Base-by-base conservation (phyloP, 2,113 vertebrate genomes). In the Ciconia stormi region DNA sequence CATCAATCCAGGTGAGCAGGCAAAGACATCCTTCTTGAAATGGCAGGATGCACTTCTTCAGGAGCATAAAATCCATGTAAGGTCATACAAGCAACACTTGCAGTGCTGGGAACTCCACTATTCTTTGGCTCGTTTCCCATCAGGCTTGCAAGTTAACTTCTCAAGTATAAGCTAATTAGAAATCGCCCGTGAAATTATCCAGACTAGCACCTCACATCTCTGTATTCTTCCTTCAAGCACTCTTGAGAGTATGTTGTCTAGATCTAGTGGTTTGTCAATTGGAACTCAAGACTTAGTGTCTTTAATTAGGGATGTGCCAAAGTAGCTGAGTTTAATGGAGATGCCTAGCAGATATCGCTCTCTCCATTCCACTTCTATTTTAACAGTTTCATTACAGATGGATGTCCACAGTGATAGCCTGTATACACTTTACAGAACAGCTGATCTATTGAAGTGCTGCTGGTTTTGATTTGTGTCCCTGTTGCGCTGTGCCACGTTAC, bases 301-400 rank as follows among this genome's bases (percentile, higher is more conserved):
- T 97, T 78, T 97, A 95, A 95, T 93, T 65, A 95, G 96, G 86
- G 96, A 87, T 96, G 93, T 96, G 95, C 97, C 87, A 27, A 80
- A 96, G 97, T 83, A 80, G 63, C 97, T 44, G 93, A 62, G n/a
- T 90, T 52, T 78, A 81, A 88, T 58, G 89, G 95, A 61, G 90
- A 29, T 56, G 93, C 83, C 27, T 88, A 84, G 93, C 87, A 96
- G 95, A 22, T 70, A 83, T 82, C 40, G 52, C 82, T 32, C 84
- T 74, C 71, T 50, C 30, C 50, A 9, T 29, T 67, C 87, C 80
- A 20, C 56, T 91, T 55, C 86, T 86, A 14, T 22, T 87, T n/a
- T 47, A 53, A 96, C 3, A 34, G 44, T 89, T 97, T 76, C 88
- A 53, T 69, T 91, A 81, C 88, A 73, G 96, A 95, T 27, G 40